phyloP scores from a whole-genome alignment of 2,888 invertebrate species.

The Sinodicranocentrus sp. region DNA sequence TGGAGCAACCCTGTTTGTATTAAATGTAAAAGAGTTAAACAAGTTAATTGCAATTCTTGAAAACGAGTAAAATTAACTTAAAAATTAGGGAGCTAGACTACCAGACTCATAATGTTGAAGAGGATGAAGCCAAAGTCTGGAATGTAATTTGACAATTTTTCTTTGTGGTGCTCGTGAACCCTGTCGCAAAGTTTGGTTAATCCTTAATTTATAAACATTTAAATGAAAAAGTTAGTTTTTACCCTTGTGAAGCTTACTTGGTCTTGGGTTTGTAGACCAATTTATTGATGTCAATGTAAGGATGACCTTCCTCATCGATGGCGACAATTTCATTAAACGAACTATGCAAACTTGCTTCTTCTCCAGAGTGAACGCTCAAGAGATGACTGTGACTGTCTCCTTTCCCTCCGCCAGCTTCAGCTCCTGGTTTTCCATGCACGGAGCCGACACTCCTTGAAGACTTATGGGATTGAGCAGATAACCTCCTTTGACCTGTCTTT shows the following conservation, averaged over 20 bases:
- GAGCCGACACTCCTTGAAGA: neutral
- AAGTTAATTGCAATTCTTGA: neutral
- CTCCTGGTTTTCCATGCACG: neutral
- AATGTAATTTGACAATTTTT: constrained; percentile 19
- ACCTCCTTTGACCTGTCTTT: neutral
- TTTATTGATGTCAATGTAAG: constrained; percentile 45
- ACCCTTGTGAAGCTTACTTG: no score
- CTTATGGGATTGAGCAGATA: neutral
- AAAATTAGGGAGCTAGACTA: no score
- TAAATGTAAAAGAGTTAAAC: neutral
- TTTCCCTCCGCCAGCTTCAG: neutral
- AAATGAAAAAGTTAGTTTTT: no score
- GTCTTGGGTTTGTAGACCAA: constrained; percentile 38
- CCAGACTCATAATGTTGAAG: constrained; percentile 18
- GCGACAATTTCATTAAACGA: constrained; percentile 37
- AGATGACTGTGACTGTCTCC: neutral
- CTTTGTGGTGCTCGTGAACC: neutral
- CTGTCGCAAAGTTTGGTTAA: no score
- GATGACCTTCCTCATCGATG: constrained; percentile 41
- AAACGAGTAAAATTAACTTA: no score
- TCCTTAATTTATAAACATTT: no score
- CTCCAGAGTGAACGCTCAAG: neutral
- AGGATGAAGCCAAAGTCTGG: constrained; percentile 44
- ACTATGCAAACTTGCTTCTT: neutral
- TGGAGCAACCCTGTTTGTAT: neutral